Base-by-base conservation (phyloP, 1,140 invertebrate genomes). In the Ceratina japonica region DNA sequence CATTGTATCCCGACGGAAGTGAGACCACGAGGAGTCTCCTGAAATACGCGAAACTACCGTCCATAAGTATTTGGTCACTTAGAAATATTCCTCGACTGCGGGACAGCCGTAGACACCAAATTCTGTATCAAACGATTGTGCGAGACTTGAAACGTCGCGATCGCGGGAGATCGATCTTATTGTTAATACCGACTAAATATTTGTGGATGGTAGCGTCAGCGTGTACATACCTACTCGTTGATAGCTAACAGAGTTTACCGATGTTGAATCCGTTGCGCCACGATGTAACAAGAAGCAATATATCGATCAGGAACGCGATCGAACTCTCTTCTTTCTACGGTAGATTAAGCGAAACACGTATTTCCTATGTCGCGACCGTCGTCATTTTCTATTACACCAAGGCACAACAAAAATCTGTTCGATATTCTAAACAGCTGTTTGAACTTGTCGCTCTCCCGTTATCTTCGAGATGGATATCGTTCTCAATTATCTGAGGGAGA, bases 191-290 rank as follows among this genome's bases (percentile, higher is more conserved):
- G 54, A 16, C 16, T 16, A n/a, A 56, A n/a, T 70, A 71, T 49
- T 59, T 37, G 69, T 59, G 72, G 59, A 18, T 74, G 52, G 27
- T 54, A 22, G 20, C 12, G 59, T 56, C 27, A 56, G 49, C 56
- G 56, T 56, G n/a, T n/a, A n/a, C n/a, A 13, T 74, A 71, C 12
- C 22, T 78, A 64, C 13, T 78, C 62, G 85, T 87, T 83, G 65
- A 85, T 80, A 85, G n/a, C 72, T 63, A 18, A 85, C 59, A 79
- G 83, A 76, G 22, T 79, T 62, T 85, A 79, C 62, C 52, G 56
- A 24, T 24, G 27, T 15, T 56, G 24, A 54, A 82, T 85, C 80
- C 75, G 75, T 86, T 86, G 83, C 84, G 68, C 58, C 64, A 68
- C 54, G n/a, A 76, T 44, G 10, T n/a, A 44, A 70, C 54, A 64